Base-by-base conservation (phyloP, 2,797 vertebrate species). In the Artibeus lituratus region DNA sequence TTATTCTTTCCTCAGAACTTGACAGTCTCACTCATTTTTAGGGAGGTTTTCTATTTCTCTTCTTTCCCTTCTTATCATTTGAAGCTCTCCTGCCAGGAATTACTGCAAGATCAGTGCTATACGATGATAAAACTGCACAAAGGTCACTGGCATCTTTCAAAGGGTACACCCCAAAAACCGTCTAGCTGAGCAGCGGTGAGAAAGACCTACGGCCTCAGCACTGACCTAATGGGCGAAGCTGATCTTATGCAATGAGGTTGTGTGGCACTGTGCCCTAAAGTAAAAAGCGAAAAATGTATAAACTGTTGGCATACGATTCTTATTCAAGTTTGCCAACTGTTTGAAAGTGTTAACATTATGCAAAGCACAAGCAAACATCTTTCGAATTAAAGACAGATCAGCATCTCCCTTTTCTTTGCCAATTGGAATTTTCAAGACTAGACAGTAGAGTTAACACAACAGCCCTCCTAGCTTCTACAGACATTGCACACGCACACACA, bases 251-350 rank as follows among this genome's bases (percentile, higher is more conserved):
- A 47, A 12, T 21, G 76, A 82, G 85, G 62, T 24, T 35, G n/a
- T 78, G 29, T 49, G 51, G 19, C 39, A 55, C 6, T 80, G 42
- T 15, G 37, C 32, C 74, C 84, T 57, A 18, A 94, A 74, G 57
- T 53, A 21, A 95, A 83, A 82, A 81, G 86, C 53, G 69, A 80
- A 84, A 90, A 86, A 81, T 39, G 49, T 14, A 80, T 87, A 44
- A 53, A 73, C 59, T 90, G 51, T 57, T 39, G 91, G 91, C 80
- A 82, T 9, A 39, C 24, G 53, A 67, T 81, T 81, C 70, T 80
- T 91, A 95, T 47, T 89, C 69, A 91, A 93, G 86, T 92, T 83
- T 92, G 89, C 94, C 89, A 96, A 88, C 53, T 90, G 90, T 89
- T 90, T 96, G 57, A 92, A 92, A 92, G 87, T 86, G 76, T 92